These are phyloP conservation scores for Serilophus lunatus DNA, from an alignment of 2,113 vertebrate genomes.

Conservation along the genomic window DNA sequence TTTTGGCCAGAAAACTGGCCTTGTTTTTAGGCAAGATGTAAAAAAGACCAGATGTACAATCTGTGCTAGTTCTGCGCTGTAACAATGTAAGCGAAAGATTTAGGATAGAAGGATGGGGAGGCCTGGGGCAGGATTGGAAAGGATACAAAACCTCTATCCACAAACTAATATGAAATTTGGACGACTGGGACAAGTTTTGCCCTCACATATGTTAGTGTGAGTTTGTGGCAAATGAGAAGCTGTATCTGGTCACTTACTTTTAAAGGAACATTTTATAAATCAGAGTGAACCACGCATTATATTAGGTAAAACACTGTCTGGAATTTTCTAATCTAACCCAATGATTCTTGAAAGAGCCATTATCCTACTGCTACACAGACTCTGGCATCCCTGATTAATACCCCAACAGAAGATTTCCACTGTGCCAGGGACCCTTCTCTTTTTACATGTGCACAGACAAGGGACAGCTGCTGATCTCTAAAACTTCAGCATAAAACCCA, in stretches of 20 bases:
- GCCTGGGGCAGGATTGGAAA: background rate
- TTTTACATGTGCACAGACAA: background rate
- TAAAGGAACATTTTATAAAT: background rate
- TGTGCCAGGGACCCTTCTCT: background rate
- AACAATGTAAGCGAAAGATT: background rate
- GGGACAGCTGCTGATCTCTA: background rate
- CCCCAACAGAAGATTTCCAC: background rate
- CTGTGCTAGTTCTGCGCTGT: background rate
- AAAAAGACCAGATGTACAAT: background rate
- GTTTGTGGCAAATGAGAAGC: background rate
- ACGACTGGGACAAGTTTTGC: background rate
- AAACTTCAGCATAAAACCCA: background rate
- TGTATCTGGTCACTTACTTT: background rate
- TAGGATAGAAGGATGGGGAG: background rate
- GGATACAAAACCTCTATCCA: background rate
- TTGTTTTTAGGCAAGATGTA: background rate
- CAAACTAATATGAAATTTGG: background rate
- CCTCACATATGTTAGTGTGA: background rate
- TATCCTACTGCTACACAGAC: background rate
- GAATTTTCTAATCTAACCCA: background rate
- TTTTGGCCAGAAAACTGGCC: background rate
- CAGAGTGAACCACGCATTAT: background rate
- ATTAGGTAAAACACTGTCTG: background rate
- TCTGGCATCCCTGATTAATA: background rate
- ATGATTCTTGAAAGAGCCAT: background rate